These are phyloP conservation scores for Pristionchus pacificus DNA, from an alignment of 1,140 invertebrate genomes.

Conservation along the genomic window DNA sequence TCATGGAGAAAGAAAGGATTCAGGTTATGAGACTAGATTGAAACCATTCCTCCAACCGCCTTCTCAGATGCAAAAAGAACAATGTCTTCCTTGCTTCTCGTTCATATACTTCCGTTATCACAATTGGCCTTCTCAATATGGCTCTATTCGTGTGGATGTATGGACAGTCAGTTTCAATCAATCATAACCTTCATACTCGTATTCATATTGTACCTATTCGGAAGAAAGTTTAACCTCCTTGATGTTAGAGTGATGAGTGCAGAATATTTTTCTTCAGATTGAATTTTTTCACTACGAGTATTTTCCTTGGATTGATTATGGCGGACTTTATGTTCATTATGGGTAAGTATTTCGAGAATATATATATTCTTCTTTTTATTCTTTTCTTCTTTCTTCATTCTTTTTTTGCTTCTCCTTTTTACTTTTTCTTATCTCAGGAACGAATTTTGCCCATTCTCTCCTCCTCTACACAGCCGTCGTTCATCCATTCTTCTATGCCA, in stretches of 20 bases:
- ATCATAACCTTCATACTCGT: constrained; percentile 42
- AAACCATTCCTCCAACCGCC: not conserved
- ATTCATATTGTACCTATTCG: constrained; percentile 40
- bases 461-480: constrained; percentile 41
- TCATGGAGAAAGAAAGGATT: constrained; percentile 6
- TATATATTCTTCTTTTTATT: not conserved
- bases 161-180: constrained; percentile 34
- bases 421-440: constrained; percentile 19
- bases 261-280: constrained; percentile 36
- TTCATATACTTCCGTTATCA: constrained; percentile 8
- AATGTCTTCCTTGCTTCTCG: not conserved
- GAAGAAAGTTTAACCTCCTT: constrained; percentile 35
- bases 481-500: constrained; percentile 38
- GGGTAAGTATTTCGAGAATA: constrained; percentile 1
- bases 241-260: constrained; percentile 41
- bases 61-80: not conserved
- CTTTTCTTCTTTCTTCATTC: not conserved
- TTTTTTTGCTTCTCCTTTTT: not conserved
- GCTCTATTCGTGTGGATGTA: not conserved
- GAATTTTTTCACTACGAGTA: constrained; percentile 35
- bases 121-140: not conserved
- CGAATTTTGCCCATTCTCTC: constrained; percentile 35
- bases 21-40: constrained; percentile 1
- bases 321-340: constrained; percentile 16
- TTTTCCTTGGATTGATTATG: constrained; percentile 39